phyloP scores from a whole-genome alignment of 2,888 invertebrate genomes.

The Molanna angustata region DNA sequence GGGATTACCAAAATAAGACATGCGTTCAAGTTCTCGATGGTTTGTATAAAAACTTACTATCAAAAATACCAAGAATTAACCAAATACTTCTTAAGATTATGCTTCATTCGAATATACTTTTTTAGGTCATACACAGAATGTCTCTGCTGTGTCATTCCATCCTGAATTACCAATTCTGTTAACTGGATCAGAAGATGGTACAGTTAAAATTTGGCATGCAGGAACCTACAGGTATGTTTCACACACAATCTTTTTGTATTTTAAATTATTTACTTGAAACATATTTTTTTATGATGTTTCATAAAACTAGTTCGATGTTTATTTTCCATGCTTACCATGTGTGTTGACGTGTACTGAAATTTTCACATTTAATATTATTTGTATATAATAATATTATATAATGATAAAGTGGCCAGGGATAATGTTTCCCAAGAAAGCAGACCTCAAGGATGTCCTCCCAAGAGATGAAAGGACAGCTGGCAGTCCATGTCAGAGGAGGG shows the following conservation, averaged over 20 bases:
- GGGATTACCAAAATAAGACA: slow-evolving; percentile 99
- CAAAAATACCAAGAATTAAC: not conserved
- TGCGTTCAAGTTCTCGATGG: slow-evolving; percentile 96
- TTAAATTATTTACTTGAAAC: not conserved
- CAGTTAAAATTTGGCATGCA: slow-evolving; percentile 97
- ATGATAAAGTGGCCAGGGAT: too few relatives aligned
- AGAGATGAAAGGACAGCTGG: too few relatives aligned
- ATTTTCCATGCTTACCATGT: too few relatives aligned
- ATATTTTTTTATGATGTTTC: not conserved
- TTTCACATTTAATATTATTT: too few relatives aligned
- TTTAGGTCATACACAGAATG: slow-evolving; percentile 90
- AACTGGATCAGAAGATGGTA: slow-evolving; percentile 97
- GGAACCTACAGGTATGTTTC: slow-evolving; percentile 72
- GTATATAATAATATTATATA: too few relatives aligned
- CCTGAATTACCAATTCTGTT: slow-evolving; percentile 96
- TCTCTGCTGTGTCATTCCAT: slow-evolving; percentile 94
- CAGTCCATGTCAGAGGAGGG: too few relatives aligned
- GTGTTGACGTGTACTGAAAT: too few relatives aligned
- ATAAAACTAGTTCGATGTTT: not conserved
- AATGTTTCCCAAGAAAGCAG: too few relatives aligned
- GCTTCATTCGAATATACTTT: not conserved
- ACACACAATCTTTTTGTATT: not conserved
- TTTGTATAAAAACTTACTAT: slow-evolving; percentile 31
- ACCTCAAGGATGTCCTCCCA: too few relatives aligned
- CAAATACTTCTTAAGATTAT: not conserved